These are phyloP conservation scores for Drosophila ficusphila DNA, from an alignment of 1,140 invertebrate genomes.

Conservation along the genomic window DNA sequence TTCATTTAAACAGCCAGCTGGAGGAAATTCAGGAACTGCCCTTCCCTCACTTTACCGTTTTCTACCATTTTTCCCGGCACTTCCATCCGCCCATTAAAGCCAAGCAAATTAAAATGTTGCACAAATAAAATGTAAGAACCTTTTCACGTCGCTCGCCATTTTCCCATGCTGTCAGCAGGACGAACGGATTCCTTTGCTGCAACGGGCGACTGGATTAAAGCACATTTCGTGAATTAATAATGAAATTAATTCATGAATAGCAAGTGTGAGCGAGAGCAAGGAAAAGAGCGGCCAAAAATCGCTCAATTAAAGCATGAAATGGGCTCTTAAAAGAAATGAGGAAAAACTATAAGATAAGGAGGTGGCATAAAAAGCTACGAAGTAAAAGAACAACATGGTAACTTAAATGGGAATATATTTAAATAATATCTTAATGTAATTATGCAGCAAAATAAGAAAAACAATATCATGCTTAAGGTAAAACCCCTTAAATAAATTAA, in stretches of 20 bases:
- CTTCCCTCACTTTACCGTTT: background rate
- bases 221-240: conserved; percentile 60
- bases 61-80: background rate
- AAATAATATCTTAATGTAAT: background rate
- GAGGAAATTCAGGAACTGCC: background rate
- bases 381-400: too few relatives aligned
- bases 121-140: conserved; percentile 59
- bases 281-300: background rate
- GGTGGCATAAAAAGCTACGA: too few relatives aligned
- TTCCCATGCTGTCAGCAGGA: background rate
- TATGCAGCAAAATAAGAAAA: background rate
- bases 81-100: conserved; percentile 21
- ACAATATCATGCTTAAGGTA: too few relatives aligned
- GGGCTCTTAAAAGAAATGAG: background rate
- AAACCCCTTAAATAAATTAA: too few relatives aligned
- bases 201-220: conserved; percentile 14
- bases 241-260: conserved; percentile 48
- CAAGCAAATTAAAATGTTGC: conserved; percentile 63
- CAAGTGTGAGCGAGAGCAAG: conserved; percentile 8
- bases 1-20: conserved; percentile 19
- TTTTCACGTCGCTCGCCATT: conserved; percentile 19
- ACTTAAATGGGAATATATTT: background rate
- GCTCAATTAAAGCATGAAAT: conserved; percentile 1
- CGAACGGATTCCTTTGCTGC: conserved; percentile 16
- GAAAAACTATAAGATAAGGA: background rate